Conservation (phyloP, 2,888 invertebrate species). For the Syrista parreyssii region DNA sequence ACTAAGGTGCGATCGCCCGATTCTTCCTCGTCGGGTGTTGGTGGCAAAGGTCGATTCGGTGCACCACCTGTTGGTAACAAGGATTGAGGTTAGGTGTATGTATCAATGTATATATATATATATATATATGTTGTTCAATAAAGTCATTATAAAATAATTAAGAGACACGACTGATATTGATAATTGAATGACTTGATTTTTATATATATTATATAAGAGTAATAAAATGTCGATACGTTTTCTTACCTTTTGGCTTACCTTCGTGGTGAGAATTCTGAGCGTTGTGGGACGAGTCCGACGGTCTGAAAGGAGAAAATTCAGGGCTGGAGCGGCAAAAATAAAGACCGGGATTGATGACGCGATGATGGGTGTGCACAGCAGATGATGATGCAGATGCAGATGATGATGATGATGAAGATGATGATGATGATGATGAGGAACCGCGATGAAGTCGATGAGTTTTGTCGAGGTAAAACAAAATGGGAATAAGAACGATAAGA, state of each 20-base stretch:
- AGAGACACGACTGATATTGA: no score
- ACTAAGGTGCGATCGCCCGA: slow-evolving; percentile 90
- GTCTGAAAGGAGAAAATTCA: slow-evolving; percentile 69
- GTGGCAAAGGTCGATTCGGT: slow-evolving; percentile 92
- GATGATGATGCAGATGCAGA: slow-evolving; percentile 35
- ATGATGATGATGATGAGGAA: slow-evolving; percentile 26
- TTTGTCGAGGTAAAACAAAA: slow-evolving; percentile 14
- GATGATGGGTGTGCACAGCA: slow-evolving; percentile 34
- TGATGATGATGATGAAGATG: slow-evolving; percentile 21
- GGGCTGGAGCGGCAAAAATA: slow-evolving; percentile 59
- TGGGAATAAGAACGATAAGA: slow-evolving; percentile 16
- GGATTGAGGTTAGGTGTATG: background rate
- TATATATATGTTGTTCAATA: background rate
- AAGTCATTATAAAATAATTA: no score
- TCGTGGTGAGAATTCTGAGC: slow-evolving; percentile 63
- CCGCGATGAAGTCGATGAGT: slow-evolving; percentile 2
- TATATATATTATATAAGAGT: background rate
- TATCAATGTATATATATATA: background rate
- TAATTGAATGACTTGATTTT: no score
- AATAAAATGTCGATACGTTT: slow-evolving; percentile 4
- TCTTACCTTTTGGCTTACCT: slow-evolving; percentile 49
- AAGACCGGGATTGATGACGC: slow-evolving; percentile 23
- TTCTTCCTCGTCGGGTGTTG: slow-evolving; percentile 94
- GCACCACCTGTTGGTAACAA: slow-evolving; percentile 72
- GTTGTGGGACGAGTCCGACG: slow-evolving; percentile 63